These are phyloP conservation scores for Pandemis corylana DNA, from an alignment of 2,888 invertebrate species.

Conservation along the genomic window DNA sequence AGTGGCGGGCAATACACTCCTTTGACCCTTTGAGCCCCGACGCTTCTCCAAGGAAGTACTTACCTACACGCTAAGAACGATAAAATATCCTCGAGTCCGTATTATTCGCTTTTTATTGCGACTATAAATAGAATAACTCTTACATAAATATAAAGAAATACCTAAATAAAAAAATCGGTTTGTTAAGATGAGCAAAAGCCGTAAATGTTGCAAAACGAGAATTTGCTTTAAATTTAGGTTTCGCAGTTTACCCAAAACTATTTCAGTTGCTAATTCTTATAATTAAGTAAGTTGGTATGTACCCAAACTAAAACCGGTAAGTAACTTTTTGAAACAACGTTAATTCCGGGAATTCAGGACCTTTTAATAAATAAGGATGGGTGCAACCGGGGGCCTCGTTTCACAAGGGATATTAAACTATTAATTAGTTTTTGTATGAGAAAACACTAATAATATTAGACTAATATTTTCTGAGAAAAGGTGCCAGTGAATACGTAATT, in stretches of 20 bases:
- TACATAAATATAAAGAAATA: neutral
- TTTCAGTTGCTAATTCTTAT: neutral
- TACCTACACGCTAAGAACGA: slow-evolving; percentile 12
- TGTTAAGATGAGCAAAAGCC: neutral
- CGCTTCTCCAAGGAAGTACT: slow-evolving; percentile 27
- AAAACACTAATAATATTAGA: neutral
- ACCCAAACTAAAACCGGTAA: neutral
- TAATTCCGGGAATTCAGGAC: neutral
- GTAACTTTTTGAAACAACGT: neutral
- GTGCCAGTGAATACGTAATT: neutral
- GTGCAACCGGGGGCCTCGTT: neutral
- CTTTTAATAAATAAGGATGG: neutral
- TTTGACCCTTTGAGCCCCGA: slow-evolving; percentile 69
- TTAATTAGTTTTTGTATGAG: neutral
- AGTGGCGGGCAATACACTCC: slow-evolving; percentile 63
- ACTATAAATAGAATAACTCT: neutral
- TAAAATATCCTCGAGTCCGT: slow-evolving; percentile 22
- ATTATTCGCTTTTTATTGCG: neutral
- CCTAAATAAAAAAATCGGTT: neutral
- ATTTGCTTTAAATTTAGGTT: neutral
- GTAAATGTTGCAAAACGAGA: neutral
- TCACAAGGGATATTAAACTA: neutral
- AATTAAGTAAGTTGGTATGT: neutral
- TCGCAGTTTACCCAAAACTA: neutral
- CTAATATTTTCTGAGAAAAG: neutral